These are phyloP conservation scores for Aphelenchoides bicaudatus DNA, from an alignment of 2,888 invertebrate species.

Conservation along the genomic window DNA sequence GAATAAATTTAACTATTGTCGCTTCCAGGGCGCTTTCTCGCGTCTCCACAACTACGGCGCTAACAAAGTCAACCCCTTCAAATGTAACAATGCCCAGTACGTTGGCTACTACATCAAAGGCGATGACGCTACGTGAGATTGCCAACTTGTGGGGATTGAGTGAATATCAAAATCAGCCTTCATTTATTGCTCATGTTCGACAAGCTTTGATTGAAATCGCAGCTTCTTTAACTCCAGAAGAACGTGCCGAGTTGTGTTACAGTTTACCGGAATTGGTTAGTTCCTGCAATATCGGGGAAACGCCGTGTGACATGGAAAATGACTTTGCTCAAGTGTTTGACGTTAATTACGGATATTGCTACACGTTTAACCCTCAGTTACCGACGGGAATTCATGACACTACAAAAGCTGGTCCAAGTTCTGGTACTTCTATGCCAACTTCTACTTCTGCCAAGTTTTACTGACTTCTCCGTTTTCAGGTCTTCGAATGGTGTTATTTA, in stretches of 20 bases:
- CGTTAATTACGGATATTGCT: slow-evolving; percentile 23
- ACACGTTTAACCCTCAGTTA: slow-evolving; percentile 21
- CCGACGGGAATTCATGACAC: slow-evolving; percentile 13
- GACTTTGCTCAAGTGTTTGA: slow-evolving; percentile 16
- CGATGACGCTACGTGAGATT: not conserved
- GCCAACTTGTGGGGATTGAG: slow-evolving; percentile 9
- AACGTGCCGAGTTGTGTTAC: slow-evolving; percentile 12
- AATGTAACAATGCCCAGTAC: slow-evolving; percentile 1
- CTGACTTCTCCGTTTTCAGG: slow-evolving; percentile 1
- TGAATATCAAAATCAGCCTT: slow-evolving; percentile 9
- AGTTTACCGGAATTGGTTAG: slow-evolving; percentile 19
- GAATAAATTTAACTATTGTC: not conserved
- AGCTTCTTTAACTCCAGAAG: not conserved
- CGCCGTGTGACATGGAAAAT: slow-evolving; percentile 11
- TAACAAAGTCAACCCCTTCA: not conserved
- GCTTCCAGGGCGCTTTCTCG: not conserved
- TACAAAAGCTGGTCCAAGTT: slow-evolving; percentile 1
- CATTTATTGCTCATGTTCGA: slow-evolving; percentile 7
- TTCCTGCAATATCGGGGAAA: slow-evolving; percentile 17
- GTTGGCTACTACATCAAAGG: slow-evolving; percentile 1
- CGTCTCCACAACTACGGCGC: not conserved
- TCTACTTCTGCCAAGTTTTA: slow-evolving; percentile 4
- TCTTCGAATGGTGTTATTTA: not conserved
- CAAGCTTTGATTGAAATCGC: slow-evolving; percentile 6
- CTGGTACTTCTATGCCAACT: slow-evolving; percentile 6